phyloP scores from a whole-genome alignment of 2,888 invertebrate genomes.

The Polydrusus tereticollis region DNA sequence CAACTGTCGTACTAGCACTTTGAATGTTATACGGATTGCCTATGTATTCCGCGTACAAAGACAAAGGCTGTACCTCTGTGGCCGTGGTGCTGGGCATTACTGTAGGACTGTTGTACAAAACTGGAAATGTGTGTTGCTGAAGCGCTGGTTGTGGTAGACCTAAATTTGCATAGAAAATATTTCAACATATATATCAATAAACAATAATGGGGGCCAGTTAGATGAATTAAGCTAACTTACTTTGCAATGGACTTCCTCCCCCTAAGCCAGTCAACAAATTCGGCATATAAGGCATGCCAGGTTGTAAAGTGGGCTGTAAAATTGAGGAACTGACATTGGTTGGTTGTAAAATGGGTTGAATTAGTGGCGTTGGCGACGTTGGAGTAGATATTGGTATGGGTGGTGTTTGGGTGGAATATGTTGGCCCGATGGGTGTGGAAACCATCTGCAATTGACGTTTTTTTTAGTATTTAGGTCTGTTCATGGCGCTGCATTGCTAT shows the following conservation, averaged over 20 bases:
- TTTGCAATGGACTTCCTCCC: slow-evolving; percentile 24
- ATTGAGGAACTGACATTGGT: slow-evolving; percentile 50
- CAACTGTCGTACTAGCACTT: slow-evolving; percentile 34
- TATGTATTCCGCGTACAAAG: slow-evolving; percentile 71
- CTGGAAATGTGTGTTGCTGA: slow-evolving; percentile 62
- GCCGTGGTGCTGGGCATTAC: slow-evolving; percentile 54
- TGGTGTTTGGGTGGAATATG: slow-evolving; percentile 51
- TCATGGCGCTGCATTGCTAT: no score
- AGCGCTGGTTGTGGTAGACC: slow-evolving; percentile 27
- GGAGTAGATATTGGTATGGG: slow-evolving; percentile 23
- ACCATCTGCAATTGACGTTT: slow-evolving; percentile 71
- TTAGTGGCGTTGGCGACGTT: slow-evolving; percentile 42
- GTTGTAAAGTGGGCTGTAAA: slow-evolving; percentile 57
- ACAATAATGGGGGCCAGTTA: no score
- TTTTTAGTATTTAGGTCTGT: neutral
- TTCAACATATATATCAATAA: no score
- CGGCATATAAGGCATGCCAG: slow-evolving; percentile 59
- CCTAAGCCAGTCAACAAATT: slow-evolving; percentile 50
- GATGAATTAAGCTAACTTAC: no score
- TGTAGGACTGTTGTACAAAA: slow-evolving; percentile 60
- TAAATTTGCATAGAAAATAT: slow-evolving; percentile 14
- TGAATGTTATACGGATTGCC: slow-evolving; percentile 70
- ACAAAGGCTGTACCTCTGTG: slow-evolving; percentile 59
- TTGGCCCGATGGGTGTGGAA: slow-evolving; percentile 73
- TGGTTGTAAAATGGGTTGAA: slow-evolving; percentile 40